Base-by-base conservation (phyloP, 1,140 invertebrate genomes). In the Babylonia areolata region DNA sequence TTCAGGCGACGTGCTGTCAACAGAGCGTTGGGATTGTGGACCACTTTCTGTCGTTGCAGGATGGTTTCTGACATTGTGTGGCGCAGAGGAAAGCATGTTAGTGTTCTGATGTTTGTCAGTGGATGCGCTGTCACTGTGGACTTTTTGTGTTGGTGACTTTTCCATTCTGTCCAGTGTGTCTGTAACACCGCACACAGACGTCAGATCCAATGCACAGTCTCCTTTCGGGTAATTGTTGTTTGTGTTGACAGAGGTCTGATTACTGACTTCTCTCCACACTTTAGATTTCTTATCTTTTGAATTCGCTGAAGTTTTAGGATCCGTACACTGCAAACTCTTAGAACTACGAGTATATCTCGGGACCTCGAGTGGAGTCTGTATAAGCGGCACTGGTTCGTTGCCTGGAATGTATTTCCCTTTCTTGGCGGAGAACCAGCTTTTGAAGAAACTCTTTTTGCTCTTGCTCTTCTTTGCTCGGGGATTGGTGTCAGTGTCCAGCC, bases 341-440 rank as follows among this genome's bases (percentile, higher is more conserved):
- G 58, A 64, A 23, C 58, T 23, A 23, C 28, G 28, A 23, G 58
- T 64, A 1, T 64, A 23, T 64, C 28, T 64, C 0, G 58, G 28
- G 28, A 5, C 5, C 58, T 64, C 12, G 15, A 64, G 28, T 31
- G 31, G 33, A 40, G 42, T 80, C 20, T 51, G 42, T 51, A 80
- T 80, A 31, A 54, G 31, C 2, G 78, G 78, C 23, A 80, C 28
- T 1, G 40, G 15, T 20, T 80, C 78, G 1, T 51, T 42, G 2
- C 78, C 78, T 12, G 78, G 78, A 40, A 46, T 31, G 46, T 80
- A 80, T 31, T 58, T 80, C n/a, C 78, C 78, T 35, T 54, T 51
- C 33, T 80, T 80, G 42, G 28, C 28, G 3, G 78, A 46, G 46
- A 80, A 80, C 78, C 78, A 80, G 78, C 23, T 80, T 42, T 80